Evolutionary conservation across 2,113 vertebrate genomes (phyloP).

Genomic region (Callaeas wilsoni): DNA sequence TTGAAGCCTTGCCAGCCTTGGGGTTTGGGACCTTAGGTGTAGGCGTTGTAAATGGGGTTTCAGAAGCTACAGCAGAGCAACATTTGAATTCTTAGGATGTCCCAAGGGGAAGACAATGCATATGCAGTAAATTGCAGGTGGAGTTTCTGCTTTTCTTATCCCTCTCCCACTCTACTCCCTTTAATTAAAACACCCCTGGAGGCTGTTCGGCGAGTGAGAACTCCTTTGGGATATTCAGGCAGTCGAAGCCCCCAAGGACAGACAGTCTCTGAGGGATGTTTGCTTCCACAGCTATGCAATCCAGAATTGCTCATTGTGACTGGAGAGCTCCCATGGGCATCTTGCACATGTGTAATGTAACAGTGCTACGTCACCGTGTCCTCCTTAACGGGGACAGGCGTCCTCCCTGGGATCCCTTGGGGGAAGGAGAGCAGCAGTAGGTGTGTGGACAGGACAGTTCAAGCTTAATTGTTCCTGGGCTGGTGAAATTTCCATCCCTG

Average conservation of each 20-base stretch:
- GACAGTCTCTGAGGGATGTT: background rate
- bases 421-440: background rate
- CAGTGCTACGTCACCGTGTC: accelerated
- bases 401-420: accelerated
- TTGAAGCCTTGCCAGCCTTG: background rate
- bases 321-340: background rate
- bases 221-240: conserved; percentile 12
- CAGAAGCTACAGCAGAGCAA: background rate
- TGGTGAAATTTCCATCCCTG: background rate
- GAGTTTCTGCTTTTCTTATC: background rate
- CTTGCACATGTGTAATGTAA: background rate
- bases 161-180: background rate
- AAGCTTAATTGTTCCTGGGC: background rate
- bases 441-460: background rate
- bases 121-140: background rate
- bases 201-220: background rate
- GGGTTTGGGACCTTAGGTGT: background rate
- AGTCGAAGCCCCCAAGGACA: conserved; percentile 2
- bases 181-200: conserved; percentile 38
- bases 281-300: background rate
- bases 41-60: background rate
- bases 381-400: background rate
- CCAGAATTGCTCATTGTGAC: background rate
- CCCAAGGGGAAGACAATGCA: background rate
- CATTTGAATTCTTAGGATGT: background rate